Evolutionary conservation across 2,888 invertebrate genomes (phyloP).

Genomic region (Linnaemya tessellans): DNA sequence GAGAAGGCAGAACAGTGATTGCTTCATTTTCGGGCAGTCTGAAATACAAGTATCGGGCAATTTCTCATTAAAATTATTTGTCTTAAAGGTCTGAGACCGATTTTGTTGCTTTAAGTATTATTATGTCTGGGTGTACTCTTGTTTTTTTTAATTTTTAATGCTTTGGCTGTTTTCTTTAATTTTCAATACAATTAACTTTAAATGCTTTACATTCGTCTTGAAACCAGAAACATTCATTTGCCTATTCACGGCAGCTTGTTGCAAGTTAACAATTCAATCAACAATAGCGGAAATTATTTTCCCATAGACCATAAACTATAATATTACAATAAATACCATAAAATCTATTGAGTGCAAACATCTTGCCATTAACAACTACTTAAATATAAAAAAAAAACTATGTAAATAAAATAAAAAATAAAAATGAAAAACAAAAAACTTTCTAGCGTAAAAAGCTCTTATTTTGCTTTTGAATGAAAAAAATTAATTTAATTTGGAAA

Average conservation of each 20-base stretch:
- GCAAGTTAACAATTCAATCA: no score
- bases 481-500: not conserved
- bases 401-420: not conserved
- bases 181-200: not conserved
- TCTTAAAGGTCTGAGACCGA: no score
- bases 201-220: not conserved
- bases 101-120: no score
- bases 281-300: no score
- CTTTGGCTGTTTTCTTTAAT: not conserved
- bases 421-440: not conserved
- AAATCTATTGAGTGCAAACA: no score
- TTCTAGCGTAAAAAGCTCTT: not conserved
- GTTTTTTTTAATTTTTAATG: not conserved
- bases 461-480: not conserved
- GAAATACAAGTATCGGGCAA: not conserved
- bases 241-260: no score
- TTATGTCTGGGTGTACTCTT: no score
- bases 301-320: no score
- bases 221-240: not conserved
- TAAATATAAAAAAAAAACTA: no score
- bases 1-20: conserved; percentile 75
- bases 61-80: not conserved
- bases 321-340: no score
- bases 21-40: conserved; percentile 75
- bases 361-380: not conserved